Evolutionary conservation across 2,113 vertebrate species (phyloP).

Genomic region (Casuarius casuarius): DNA sequence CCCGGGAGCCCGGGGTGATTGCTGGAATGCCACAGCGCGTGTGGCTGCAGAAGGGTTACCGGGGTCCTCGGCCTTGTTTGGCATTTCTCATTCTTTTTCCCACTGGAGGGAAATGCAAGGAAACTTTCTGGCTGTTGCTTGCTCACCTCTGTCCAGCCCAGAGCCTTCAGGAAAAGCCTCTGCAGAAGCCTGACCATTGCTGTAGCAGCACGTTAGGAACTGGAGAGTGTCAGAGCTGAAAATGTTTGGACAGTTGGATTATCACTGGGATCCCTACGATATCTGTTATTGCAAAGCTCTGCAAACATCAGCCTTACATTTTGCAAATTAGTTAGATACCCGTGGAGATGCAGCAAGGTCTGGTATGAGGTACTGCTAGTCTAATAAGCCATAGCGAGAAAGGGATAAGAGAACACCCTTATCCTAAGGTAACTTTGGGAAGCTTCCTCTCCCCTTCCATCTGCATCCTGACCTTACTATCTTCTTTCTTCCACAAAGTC

Average conservation of each 20-base stretch:
- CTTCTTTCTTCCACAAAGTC: neutral
- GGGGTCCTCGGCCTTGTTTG: neutral
- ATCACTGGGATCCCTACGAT: accelerated
- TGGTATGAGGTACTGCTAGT: neutral
- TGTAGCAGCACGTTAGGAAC: neutral
- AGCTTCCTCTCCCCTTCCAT: neutral
- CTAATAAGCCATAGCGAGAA: neutral
- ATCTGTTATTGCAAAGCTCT: neutral
- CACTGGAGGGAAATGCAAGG: neutral
- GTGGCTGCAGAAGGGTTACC: neutral
- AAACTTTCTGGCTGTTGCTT: neutral
- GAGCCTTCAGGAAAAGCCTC: neutral
- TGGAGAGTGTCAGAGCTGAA: neutral
- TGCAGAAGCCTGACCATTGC: accelerated
- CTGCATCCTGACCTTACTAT: neutral
- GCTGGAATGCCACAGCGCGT: accelerated
- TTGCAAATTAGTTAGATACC: accelerated
- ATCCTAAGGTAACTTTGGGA: neutral
- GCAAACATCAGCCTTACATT: neutral
- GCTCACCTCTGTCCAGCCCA: neutral
- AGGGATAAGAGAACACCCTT: neutral
- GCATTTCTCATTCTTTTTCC: neutral
- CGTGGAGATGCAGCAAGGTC: accelerated
- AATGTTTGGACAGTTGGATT: neutral
- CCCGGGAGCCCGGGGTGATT: neutral